phyloP scores from a whole-genome alignment of 1,140 invertebrate species.

The Drosophila ohnishii region DNA sequence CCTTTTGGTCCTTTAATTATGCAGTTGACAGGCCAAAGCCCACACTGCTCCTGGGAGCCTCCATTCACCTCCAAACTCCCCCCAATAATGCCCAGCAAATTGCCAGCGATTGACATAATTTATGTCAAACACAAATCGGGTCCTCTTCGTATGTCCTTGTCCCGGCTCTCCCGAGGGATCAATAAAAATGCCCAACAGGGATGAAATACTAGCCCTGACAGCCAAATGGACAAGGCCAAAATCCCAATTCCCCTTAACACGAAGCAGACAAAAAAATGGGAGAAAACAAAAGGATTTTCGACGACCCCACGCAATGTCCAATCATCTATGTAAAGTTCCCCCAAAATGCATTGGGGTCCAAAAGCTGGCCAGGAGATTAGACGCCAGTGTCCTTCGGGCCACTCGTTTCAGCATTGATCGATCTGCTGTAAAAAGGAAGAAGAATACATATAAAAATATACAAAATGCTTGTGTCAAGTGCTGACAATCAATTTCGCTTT shows the following conservation, averaged over 20 bases:
- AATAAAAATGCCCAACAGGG: conserved; percentile 56
- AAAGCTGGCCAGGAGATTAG: conserved; percentile 40
- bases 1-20: conserved; percentile 63
- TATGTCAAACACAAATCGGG: conserved; percentile 60
- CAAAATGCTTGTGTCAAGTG: conserved; percentile 38
- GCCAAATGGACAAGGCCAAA: conserved; percentile 62
- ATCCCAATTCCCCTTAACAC: conserved; percentile 54
- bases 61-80: conserved; percentile 7
- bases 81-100: conserved; percentile 68
- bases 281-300: conserved; percentile 52
- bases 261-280: conserved; percentile 12
- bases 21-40: conserved; percentile 55
- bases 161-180: conserved; percentile 56
- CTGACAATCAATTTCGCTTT: conserved; percentile 50
- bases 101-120: conserved; percentile 76
- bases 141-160: conserved; percentile 26
- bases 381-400: conserved; percentile 40
- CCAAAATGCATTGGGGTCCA: conserved; percentile 19
- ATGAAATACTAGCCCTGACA: conserved; percentile 30
- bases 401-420: conserved; percentile 57
- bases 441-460: conserved; percentile 32
- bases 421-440: conserved; percentile 35
- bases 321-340: conserved; percentile 69
- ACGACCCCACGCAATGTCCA: conserved; percentile 26
- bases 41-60: conserved; percentile 2